Conservation (phyloP, 2,797 vertebrate genomes). For the Distichodus sexfasciatus region DNA sequence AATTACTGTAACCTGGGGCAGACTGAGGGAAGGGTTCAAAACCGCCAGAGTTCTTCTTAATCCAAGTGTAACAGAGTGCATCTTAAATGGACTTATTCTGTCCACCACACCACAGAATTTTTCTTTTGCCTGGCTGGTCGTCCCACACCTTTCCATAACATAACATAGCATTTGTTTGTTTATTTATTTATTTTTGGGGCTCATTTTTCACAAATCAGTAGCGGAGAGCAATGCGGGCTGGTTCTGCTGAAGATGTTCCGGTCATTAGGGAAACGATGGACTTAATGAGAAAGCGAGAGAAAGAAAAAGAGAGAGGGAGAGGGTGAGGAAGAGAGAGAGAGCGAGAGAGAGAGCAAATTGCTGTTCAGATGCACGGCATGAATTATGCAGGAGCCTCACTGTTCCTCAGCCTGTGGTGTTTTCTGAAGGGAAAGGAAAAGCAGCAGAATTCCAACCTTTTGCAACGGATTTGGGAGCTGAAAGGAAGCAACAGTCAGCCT, state of each 20-base stretch:
- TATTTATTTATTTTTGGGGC: too few species aligned
- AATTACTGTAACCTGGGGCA: too few species aligned
- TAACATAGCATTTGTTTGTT: too few species aligned
- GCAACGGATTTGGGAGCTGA: neutral
- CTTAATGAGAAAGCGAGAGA: neutral
- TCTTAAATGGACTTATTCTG: too few species aligned
- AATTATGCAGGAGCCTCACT: constrained; percentile 52
- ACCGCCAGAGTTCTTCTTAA: too few species aligned
- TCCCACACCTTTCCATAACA: too few species aligned
- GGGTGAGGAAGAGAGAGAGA: neutral
- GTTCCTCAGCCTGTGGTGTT: constrained; percentile 9
- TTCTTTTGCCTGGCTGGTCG: too few species aligned
- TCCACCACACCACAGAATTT: too few species aligned
- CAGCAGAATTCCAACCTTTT: neutral
- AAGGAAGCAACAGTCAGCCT: neutral
- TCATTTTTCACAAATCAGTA: neutral
- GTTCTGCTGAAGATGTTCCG: neutral
- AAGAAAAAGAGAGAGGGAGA: neutral
- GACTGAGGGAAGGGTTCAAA: too few species aligned
- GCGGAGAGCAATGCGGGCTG: neutral
- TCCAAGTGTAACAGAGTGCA: too few species aligned
- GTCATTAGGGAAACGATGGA: neutral
- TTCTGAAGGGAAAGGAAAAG: neutral
- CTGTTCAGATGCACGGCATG: constrained; percentile 46
- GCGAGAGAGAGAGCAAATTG: constrained; percentile 18